These are phyloP conservation scores for Bothrops jararaca DNA, from an alignment of 2,113 vertebrate species.

Conservation along the genomic window DNA sequence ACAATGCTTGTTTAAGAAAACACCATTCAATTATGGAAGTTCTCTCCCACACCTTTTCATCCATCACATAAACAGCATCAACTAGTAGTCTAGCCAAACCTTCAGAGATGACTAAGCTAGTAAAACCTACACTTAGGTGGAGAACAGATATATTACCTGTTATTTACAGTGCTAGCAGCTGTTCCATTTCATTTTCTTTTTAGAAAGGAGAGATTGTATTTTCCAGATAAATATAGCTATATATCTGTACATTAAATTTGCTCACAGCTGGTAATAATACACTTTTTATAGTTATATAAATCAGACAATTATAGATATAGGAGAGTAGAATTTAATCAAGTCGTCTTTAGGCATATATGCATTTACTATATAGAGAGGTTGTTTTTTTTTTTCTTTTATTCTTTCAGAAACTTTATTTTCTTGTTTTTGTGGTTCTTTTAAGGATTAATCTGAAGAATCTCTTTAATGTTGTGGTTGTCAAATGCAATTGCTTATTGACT, in stretches of 20 bases:
- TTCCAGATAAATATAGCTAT: not conserved
- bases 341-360: not conserved
- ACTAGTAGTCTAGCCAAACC: not conserved
- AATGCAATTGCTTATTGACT: not conserved
- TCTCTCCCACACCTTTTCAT: not conserved
- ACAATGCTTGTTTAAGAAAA: not conserved
- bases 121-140: not conserved
- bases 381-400: not conserved
- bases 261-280: not conserved
- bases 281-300: not conserved
- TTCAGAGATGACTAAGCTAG: not conserved
- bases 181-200: not conserved
- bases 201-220: not conserved
- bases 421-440: not conserved
- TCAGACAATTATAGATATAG: not conserved
- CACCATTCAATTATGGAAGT: not conserved
- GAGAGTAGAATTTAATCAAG: not conserved
- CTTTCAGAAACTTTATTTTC: slow-evolving; percentile 2
- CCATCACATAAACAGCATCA: not conserved
- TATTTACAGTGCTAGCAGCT: not conserved
- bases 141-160: not conserved
- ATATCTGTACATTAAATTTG: not conserved
- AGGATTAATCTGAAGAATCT: not conserved
- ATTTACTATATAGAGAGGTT: not conserved
- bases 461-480: slow-evolving; percentile 1